Base-by-base conservation (phyloP, 2,888 invertebrate species). In the Lepas anatifera region DNA sequence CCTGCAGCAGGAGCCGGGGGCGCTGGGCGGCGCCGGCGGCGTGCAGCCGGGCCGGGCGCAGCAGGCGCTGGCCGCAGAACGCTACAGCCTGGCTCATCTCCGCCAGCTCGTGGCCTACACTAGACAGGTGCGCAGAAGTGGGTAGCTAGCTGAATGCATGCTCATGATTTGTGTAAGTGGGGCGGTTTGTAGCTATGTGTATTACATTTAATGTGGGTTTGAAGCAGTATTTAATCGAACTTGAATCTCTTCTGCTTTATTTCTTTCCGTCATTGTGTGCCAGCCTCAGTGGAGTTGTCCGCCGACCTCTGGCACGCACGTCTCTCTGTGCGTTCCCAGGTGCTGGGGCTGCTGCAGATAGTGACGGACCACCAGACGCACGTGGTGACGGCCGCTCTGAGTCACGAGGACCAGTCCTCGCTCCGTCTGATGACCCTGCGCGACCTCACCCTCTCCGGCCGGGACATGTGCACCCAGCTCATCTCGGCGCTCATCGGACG, bases 401-500 rank as follows among this genome's bases (percentile, higher is more conserved):
- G 78, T n/a, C 73, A 83, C 82, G 86, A 87, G 73, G 82, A 84
- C 73, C 83, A 85, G 73, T 83, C 82, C 75, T 82, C 84, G 71
- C 81, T 89, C 71, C 79, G 84, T 68, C 81, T 83, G 0, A 81
- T 85, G 67, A 83, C 84, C 1, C 86, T 87, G 76, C 87, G 89
- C 76, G 90, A 92, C 78, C 81, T 94, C 68, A 85, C 92, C 71
- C 83, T 91, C 52, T 87, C 86, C 2, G 90, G 92, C 0, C 88
- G 89, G 77, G 90, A 89, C 73, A 84, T 89, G 52, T 88, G 88
- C 75, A 85, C 86, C 3, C 81, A 89, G 72, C 82, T 98, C 27
- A 89, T 97, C 32, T 88, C 89, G 48, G 87, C 90, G 67, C 82
- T 98, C 22, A 91, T 98, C 68, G 90, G 92, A 75, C 89, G 92